Evolutionary conservation across 2,797 vertebrate species (phyloP), one percentile per base, ranked within the genome.

Genomic region (Cynodonichthys magdalenae): DNA sequence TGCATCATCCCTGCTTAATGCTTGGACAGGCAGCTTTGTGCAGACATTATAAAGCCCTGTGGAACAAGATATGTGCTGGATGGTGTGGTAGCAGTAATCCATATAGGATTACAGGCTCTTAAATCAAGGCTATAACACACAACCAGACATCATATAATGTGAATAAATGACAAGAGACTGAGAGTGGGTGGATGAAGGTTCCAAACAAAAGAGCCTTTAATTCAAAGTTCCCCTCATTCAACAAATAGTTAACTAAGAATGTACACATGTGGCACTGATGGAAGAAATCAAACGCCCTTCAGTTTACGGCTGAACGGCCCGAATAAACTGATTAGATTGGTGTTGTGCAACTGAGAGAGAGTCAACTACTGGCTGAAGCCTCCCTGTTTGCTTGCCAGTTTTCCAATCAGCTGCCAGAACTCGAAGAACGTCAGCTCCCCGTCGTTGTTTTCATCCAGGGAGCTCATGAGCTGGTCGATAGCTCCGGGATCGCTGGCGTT

Each of bases 381-480:
- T 12, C 87, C 92, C 56, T 92, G 85, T 49, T 91, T 83, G 79
- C 79, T 75, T 0, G 92, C 93, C 65, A 94, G 86, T 2, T 80
- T 90, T 39, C 94, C 94, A 31, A 94, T 90, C 78, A 94, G 92
- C 78, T 93, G 83, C 93, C 93, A 94, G 87, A 94, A 94, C 82
- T 95, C 94, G 5, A 57, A 56, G 86, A 94, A 94, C 2, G 91
- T 94, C 86, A 94, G 89, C 80, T 94, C 92, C 14, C 92, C 90
- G 15, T 94, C 92, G 49, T 90, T 87, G 81, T 94, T 86, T 15
- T 90, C 69, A 14, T 95, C 94, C 85, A 92, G 54, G 1, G 91
- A 91, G 57, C 76, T 48, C 92, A 94, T 94, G 77, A 94, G 93
- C 69, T 86, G 74, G 53, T 93, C 89, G 17, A 90, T 81, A 0